Base-by-base conservation (phyloP, 2,888 invertebrate species). In the Reticulitermes lucifugus region DNA sequence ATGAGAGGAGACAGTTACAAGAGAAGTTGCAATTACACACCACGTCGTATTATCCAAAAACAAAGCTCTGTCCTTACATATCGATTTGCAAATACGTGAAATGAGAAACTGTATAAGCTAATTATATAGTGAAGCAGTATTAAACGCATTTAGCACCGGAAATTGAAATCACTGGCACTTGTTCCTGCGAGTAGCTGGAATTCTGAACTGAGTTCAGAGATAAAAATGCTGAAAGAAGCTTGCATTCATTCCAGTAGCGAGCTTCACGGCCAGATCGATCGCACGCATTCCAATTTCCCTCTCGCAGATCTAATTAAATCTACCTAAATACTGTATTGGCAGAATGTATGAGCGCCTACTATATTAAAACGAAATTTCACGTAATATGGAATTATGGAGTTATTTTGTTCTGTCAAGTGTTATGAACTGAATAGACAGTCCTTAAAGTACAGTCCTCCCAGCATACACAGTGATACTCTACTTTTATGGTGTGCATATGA, bases 261-360 rank as follows among this genome's bases (percentile, higher is more conserved):
- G 73, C 25, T 73, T 21, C 73, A 12, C 6, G 25, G 41, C 2
- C 29, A 41, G 73, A 73, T 73, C 73, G 41, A 73, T 73, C 29
- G 41, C 7, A 35, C 41, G 41, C 73, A 73, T 41, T 35, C 41
- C 73, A 41, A 73, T 73, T 73, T 73, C 73, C 73, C 73, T 73
- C 73, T 25, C 29, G 25, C 70, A n/a, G 18, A 29, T 70, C 25
- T 73, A 73, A 73, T 73, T 73, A 73, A 73, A 73, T 73, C 41
- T 22, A 73, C 73, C 73, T 73, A 73, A 73, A 73, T 73, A 73
- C 73, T 73, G 73, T 73, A 73, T 73, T 73, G 73, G 73, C 73
- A 73, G 73, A 73, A 73, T 73, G 73, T 73, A 41, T 73, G 73
- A 41, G 41, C 21, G 73, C 73, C 35, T 73, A 21, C 18, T 35